Evolutionary conservation across 1,140 invertebrate species (phyloP).

Genomic region (Caenorhabditis tropicalis): DNA sequence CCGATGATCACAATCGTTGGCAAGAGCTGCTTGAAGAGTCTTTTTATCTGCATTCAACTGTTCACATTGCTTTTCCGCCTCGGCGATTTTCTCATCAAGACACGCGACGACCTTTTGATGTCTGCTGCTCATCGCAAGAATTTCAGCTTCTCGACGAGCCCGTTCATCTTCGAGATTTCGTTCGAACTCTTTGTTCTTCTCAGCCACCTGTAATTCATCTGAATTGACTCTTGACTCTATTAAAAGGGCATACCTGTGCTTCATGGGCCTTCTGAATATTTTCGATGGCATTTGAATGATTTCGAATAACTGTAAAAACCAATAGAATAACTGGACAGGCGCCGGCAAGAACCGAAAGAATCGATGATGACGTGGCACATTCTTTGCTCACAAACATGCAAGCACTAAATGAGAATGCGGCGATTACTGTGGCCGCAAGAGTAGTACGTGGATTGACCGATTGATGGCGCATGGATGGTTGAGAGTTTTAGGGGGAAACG

Average conservation of each 20-base stretch:
- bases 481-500: constrained; percentile 1
- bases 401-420: constrained; percentile 36
- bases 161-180: constrained; percentile 47
- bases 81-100: constrained; percentile 57
- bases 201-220: background rate
- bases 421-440: constrained; percentile 27
- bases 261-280: constrained; percentile 36
- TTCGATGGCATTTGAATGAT: constrained; percentile 28
- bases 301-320: constrained; percentile 47
- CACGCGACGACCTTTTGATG: constrained; percentile 47
- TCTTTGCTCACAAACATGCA: constrained; percentile 3
- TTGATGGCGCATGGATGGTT: constrained; percentile 35
- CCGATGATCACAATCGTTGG: constrained; percentile 52
- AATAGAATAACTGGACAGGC: constrained; percentile 33
- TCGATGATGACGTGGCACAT: background rate
- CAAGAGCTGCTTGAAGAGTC: constrained; percentile 50
- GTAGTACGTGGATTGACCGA: background rate
- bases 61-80: constrained; percentile 52
- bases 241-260: background rate
- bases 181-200: constrained; percentile 44
- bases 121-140: constrained; percentile 39
- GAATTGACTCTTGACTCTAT: no score
- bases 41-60: constrained; percentile 54
- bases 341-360: constrained; percentile 5
- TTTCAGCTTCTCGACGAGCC: constrained; percentile 29